Evolutionary conservation across 2,113 vertebrate genomes (phyloP), one percentile per base, ranked within the genome.

Genomic region (Microtus richardsoni): DNA sequence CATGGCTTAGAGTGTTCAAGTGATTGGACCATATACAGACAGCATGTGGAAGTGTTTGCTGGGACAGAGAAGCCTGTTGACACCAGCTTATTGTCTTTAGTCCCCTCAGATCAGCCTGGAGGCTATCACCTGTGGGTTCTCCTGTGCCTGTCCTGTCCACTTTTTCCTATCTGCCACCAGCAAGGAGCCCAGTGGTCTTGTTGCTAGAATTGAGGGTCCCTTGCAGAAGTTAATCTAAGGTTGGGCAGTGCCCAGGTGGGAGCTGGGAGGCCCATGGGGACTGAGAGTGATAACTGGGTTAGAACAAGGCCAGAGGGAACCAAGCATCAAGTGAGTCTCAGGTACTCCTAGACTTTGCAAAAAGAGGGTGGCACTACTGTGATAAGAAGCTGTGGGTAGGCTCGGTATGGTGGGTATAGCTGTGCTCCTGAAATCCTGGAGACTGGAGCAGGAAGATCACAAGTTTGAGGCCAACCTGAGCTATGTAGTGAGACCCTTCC

Each of bases 31-130:
- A 66, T 1, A 12, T 79, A 89, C 5, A 47, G 62, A 66, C 12
- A 66, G 62, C 83, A 47, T 66, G 41, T 70, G 62, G 4, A 77
- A 44, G 21, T 3, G 28, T 33, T 4, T 30, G 30, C 52, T 26
- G 30, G 74, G 22, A 64, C 75, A 83, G 13, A 78, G 26, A 0
- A n/a, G 68, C 2, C 0, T 47, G 28, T 19, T 44, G 66, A 73
- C 44, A 44, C 47, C 22, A 7, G 7, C 7, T 6, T 33, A 11
- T 30, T 0, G 2, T 19, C 44, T 47, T 66, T 36, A 0, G 2
- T 7, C 2, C 3, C 3, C 1, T 0, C 12, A 14, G 39, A 36
- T 82, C 60, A 79, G 70, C 36, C 30, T 62, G 26, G 74, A 54
- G 88, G 62, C 49, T 0, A 0, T 33, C 64, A 80, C 44, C 75